Conservation (phyloP, 2,113 vertebrate species). For the Struthio camelus region DNA sequence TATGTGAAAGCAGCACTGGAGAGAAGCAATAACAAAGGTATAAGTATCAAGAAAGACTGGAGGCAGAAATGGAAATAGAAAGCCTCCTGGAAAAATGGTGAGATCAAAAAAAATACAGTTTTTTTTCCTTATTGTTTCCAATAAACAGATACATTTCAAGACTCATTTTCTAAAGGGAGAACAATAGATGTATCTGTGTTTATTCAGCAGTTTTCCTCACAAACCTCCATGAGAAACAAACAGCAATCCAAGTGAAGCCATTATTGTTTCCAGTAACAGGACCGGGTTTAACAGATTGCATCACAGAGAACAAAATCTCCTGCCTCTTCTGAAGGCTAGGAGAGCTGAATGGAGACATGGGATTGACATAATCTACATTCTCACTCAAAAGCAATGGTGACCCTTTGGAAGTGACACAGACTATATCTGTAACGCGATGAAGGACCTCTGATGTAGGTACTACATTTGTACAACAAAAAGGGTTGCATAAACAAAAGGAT, state of each 20-base stretch:
- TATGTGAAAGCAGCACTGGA: neutral
- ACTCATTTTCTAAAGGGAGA: neutral
- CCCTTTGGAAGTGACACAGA: neutral
- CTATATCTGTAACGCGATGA: neutral
- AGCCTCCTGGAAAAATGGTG: neutral
- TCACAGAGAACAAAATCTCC: neutral
- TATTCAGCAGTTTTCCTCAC: neutral
- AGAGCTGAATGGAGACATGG: neutral
- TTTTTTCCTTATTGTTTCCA: neutral
- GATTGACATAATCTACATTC: neutral
- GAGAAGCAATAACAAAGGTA: neutral
- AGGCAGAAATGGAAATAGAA: neutral
- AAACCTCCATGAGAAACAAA: neutral
- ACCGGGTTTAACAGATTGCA: neutral
- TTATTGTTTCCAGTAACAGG: neutral
- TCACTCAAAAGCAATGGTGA: neutral
- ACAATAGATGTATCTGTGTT: neutral
- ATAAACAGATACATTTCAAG: rapidly evolving
- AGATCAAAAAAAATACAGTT: neutral
- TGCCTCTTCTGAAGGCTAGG: neutral
- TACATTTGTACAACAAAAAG: neutral
- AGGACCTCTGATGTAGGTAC: neutral
- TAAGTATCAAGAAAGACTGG: neutral
- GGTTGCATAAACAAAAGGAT: neutral
- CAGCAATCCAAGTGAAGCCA: neutral